Evolutionary conservation across 2,113 vertebrate genomes (phyloP).

Genomic region (Piprites chloris): DNA sequence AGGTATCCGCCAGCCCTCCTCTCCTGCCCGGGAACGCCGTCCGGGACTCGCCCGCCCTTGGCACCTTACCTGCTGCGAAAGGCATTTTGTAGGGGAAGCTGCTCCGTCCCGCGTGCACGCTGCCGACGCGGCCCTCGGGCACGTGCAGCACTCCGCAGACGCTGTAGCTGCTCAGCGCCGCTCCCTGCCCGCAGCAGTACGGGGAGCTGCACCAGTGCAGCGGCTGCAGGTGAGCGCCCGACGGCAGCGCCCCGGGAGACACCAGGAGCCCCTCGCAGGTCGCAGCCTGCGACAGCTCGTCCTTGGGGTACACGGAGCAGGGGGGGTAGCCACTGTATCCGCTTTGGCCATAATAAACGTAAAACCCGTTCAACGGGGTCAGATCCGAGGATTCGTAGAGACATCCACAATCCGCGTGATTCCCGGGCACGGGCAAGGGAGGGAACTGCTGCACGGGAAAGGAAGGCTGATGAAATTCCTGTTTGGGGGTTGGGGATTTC

Average conservation of each 20-base stretch:
- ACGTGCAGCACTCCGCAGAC: slow-evolving; percentile 83
- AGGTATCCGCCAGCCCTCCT: neutral
- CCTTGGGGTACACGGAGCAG: slow-evolving; percentile 80
- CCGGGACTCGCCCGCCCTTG: accelerated
- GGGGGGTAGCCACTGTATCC: slow-evolving; percentile 74
- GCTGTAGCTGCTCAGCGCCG: slow-evolving; percentile 79
- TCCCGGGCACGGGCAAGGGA: slow-evolving; percentile 79
- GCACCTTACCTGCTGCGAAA: slow-evolving; percentile 86
- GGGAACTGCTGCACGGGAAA: slow-evolving; percentile 78
- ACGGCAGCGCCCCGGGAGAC: slow-evolving; percentile 76
- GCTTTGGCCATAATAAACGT: slow-evolving; percentile 77
- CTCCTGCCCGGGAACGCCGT: neutral
- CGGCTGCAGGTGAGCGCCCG: slow-evolving; percentile 80
- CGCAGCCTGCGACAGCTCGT: slow-evolving; percentile 69
- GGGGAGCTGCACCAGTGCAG: slow-evolving; percentile 87
- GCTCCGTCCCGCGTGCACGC: slow-evolving; percentile 75
- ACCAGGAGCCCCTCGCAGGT: slow-evolving; percentile 84
- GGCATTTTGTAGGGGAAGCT: slow-evolving; percentile 84
- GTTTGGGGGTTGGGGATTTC: slow-evolving; percentile 86
- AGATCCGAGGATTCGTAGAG: slow-evolving; percentile 70
- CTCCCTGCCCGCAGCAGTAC: slow-evolving; percentile 84
- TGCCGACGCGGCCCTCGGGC: slow-evolving; percentile 78
- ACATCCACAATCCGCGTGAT: slow-evolving; percentile 74
- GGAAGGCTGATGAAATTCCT: slow-evolving; percentile 85
- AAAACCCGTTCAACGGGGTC: slow-evolving; percentile 69